Base-by-base conservation (phyloP, 2,888 invertebrate genomes). In the Reticulitermes lucifugus region DNA sequence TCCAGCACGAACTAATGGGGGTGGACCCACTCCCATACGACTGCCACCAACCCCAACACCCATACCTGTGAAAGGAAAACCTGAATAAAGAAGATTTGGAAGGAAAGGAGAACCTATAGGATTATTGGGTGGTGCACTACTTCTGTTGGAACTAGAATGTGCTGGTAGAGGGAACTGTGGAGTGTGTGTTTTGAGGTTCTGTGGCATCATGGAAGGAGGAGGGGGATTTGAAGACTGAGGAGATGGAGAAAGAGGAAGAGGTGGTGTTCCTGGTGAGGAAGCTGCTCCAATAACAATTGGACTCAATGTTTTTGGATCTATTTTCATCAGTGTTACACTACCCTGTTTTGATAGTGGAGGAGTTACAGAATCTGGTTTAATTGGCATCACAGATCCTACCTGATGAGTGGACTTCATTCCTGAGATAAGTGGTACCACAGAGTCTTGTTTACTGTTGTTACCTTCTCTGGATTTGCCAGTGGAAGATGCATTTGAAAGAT, bases 291-390 rank as follows among this genome's bases (percentile, higher is more conserved):
- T 90, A 90, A 84, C 90, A 90, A 93, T 92, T 0, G 93, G 93
- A 85, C 92, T 92, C 41, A 93, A 88, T 0, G 93, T 93, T 89
- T 93, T 93, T 1, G 93, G 93, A 88, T 93, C 93, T 85, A 93
- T 92, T 88, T 93, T 93, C 88, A 91, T 91, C 89, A 91, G 89
- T 55, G 79, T 85, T 29, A 77, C 41, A 65, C 65, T 29, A 82
- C 41, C 25, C 43, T 70, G 60, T 43, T 82, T 85, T 46, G 79
- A 70, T 29, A n/a, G 4, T 35, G 73, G 22, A 14, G 71, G 43
- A 80, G 73, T 29, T 14, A 71, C 21, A 41, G 35, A 10, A 60
- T 81, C 81, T 25, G 41, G 70, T 9, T 81, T 81, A 25, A 25
- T 77, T 77, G 77, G 22, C 10, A 6, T 65, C n/a, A 65, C 25